Evolutionary conservation across 53 echinoderm and acorn worm species (phyloP).

Genomic region (Actinopyga echinites): DNA sequence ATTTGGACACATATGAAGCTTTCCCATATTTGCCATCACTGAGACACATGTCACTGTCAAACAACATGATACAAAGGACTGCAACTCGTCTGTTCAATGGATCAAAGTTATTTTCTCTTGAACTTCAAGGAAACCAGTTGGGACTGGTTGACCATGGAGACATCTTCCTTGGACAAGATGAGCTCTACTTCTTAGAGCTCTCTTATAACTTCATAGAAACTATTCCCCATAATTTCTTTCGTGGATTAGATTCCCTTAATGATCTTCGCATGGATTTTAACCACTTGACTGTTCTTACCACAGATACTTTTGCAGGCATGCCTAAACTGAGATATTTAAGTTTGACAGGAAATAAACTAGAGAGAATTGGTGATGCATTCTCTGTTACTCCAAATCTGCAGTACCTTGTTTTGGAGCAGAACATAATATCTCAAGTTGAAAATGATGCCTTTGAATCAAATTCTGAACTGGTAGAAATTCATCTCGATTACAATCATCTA

Average conservation of each 20-base stretch:
- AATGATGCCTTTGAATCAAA: conserved; percentile 44
- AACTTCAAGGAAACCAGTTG: conserved; percentile 24
- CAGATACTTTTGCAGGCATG: not conserved
- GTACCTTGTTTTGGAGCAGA: not conserved
- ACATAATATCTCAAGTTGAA: not conserved
- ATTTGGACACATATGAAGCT: not conserved
- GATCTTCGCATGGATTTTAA: conserved; percentile 25
- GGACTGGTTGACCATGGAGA: not conserved
- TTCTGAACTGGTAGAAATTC: conserved; percentile 41
- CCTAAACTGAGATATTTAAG: not conserved
- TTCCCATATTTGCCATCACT: not conserved
- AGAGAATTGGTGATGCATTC: not conserved
- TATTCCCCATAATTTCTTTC: conserved; percentile 44
- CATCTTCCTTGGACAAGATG: conserved; percentile 3
- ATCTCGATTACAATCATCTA: conserved; percentile 62
- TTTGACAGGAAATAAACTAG: not conserved
- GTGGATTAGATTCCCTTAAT: conserved; percentile 13
- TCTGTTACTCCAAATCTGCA: not conserved
- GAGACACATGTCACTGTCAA: not conserved
- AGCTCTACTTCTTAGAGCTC: conserved; percentile 63
- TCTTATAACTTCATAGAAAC: conserved; percentile 66
- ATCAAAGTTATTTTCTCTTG: not conserved
- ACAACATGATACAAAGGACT: not conserved
- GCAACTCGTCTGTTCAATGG: not conserved
- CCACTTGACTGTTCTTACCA: not conserved